Evolutionary conservation across 1,140 invertebrate species (phyloP).

Genomic region (Brachionus manjavacas): DNA sequence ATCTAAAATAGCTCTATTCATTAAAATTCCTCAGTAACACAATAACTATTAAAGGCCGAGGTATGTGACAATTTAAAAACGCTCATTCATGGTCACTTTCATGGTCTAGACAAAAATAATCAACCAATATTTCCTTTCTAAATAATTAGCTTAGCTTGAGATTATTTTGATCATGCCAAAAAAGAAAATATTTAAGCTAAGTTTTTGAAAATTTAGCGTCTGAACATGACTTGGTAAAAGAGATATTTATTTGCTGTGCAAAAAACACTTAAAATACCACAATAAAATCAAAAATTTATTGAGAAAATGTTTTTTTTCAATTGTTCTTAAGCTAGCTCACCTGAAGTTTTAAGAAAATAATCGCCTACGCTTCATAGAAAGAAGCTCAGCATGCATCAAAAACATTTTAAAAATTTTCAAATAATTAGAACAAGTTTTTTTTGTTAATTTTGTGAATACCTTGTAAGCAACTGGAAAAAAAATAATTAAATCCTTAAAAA

Average conservation of each 20-base stretch:
- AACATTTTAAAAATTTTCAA: not conserved
- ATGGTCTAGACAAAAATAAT: not conserved
- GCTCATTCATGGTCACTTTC: not conserved
- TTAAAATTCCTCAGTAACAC: too few species aligned
- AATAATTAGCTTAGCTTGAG: not conserved
- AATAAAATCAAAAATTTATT: not conserved
- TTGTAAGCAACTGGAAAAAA: not conserved
- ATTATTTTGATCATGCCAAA: not conserved
- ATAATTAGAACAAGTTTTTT: not conserved
- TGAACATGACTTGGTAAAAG: not conserved
- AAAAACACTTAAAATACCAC: not conserved
- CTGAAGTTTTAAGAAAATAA: not conserved
- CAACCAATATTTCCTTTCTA: not conserved
- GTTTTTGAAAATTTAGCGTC: not conserved
- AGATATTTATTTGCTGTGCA: not conserved
- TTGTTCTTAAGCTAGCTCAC: not conserved
- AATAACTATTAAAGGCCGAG: not conserved
- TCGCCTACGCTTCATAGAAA: not conserved
- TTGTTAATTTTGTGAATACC: not conserved
- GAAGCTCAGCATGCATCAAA: not conserved
- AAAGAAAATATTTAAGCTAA: not conserved
- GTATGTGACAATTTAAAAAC: not conserved
- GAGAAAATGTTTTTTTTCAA: not conserved
- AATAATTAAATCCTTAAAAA: not conserved
- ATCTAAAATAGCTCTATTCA: too few species aligned